Evolutionary conservation across 1,140 invertebrate species (phyloP).

Genomic region (Helicoverpa zea): DNA sequence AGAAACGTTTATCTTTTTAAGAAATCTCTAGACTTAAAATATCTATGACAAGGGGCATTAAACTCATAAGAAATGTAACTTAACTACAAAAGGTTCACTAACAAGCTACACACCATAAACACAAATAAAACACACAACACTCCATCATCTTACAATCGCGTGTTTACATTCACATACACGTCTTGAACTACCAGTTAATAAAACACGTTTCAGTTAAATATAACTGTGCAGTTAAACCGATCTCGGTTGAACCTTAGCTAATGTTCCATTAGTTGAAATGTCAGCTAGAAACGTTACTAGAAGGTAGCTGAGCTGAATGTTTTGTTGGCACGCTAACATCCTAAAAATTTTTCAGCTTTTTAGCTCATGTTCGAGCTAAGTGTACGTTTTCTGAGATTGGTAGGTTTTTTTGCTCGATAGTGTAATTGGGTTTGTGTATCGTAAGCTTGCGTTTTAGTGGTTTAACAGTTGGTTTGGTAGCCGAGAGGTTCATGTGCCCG

Average conservation of each 20-base stretch:
- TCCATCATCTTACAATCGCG: constrained; percentile 24
- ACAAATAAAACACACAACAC: background rate
- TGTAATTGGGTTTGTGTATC: too few species aligned
- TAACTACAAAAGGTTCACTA: background rate
- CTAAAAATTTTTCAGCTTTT: constrained; percentile 7
- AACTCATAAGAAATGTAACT: too few species aligned
- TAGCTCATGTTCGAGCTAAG: constrained; percentile 8
- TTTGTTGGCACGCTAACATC: constrained; percentile 34
- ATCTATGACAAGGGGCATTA: too few species aligned
- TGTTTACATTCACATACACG: constrained; percentile 19
- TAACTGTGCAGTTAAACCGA: constrained; percentile 21
- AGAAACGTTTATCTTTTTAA: too few species aligned
- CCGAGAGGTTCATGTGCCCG: too few species aligned
- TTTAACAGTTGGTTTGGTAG: too few species aligned
- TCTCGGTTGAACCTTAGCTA: constrained; percentile 36
- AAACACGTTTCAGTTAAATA: constrained; percentile 18
- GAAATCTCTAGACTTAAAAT: too few species aligned
- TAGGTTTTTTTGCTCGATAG: too few species aligned
- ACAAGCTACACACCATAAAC: background rate
- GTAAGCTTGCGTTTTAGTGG: too few species aligned
- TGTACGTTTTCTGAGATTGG: background rate
- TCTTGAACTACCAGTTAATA: constrained; percentile 21
- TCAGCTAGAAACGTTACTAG: constrained; percentile 26
- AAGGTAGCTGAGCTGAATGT: background rate
- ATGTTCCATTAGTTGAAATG: constrained; percentile 48